Conservation (phyloP, 2,888 invertebrate genomes). For the Agrotis clavis region DNA sequence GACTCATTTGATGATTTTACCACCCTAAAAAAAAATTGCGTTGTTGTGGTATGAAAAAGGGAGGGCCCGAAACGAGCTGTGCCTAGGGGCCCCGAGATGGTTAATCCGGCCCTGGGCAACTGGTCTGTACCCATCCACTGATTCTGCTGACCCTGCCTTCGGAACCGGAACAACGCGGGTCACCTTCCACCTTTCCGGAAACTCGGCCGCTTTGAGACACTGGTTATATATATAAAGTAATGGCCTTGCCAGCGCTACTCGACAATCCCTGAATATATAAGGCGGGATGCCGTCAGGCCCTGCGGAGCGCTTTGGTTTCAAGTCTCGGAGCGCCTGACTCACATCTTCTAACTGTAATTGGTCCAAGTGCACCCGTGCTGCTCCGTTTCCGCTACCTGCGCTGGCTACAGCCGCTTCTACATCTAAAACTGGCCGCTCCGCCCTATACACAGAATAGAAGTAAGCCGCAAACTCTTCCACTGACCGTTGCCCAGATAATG, state of each 20-base stretch:
- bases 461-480: too few relatives aligned
- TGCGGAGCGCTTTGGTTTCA: slow-evolving; percentile 3
- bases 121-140: neutral
- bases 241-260: neutral
- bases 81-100: too few relatives aligned
- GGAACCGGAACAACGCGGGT: slow-evolving; percentile 7
- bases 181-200: neutral
- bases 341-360: neutral
- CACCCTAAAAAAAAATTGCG: too few relatives aligned
- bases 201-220: neutral
- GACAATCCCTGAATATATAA: slow-evolving; percentile 7
- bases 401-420: neutral
- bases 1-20: too few relatives aligned
- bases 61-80: too few relatives aligned
- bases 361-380: neutral
- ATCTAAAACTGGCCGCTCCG: neutral
- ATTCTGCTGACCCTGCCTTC: slow-evolving; percentile 8
- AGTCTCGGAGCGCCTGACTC: neutral
- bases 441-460: too few relatives aligned
- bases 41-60: too few relatives aligned
- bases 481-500: too few relatives aligned
- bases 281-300: slow-evolving; percentile 1
- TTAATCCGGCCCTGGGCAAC: too few relatives aligned
- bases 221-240: neutral
- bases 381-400: neutral